Evolutionary conservation across 2,113 vertebrate species (phyloP).

Genomic region (Rostratula benghalensis): DNA sequence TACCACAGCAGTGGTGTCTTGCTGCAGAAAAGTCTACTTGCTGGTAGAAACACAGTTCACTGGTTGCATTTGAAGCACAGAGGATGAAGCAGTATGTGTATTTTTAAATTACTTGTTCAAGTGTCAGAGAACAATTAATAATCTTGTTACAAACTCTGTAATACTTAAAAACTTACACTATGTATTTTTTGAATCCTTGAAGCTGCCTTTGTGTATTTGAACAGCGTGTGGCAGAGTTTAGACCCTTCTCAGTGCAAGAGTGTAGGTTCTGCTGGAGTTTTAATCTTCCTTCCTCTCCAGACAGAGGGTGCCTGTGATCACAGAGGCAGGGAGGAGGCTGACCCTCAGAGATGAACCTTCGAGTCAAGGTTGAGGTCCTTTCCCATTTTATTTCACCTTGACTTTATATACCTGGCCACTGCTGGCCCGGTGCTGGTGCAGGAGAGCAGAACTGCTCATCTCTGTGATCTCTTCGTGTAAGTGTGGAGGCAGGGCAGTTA

Average conservation of each 20-base stretch:
- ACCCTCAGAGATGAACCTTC: background rate
- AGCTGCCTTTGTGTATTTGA: background rate
- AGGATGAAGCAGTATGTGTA: background rate
- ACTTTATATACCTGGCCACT: background rate
- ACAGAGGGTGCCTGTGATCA: background rate
- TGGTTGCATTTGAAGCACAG: background rate
- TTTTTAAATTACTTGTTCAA: background rate
- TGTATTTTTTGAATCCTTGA: background rate
- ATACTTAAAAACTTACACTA: background rate
- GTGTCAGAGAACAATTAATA: background rate
- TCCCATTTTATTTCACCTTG: background rate
- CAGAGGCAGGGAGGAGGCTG: background rate
- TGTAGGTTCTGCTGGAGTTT: background rate
- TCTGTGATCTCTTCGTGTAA: rapidly evolving
- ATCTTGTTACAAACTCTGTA: background rate
- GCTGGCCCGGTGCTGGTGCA: background rate
- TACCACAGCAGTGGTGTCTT: slow-evolving; percentile 23
- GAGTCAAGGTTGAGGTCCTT: background rate
- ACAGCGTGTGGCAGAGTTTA: background rate
- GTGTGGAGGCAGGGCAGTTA: background rate
- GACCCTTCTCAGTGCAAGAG: background rate
- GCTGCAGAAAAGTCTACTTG: slow-evolving; percentile 28
- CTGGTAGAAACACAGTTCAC: background rate
- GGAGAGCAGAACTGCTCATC: background rate
- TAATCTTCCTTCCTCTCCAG: background rate